These are phyloP conservation scores for Lithophane semibrunnea DNA, from an alignment of 2,888 invertebrate species.

Conservation along the genomic window DNA sequence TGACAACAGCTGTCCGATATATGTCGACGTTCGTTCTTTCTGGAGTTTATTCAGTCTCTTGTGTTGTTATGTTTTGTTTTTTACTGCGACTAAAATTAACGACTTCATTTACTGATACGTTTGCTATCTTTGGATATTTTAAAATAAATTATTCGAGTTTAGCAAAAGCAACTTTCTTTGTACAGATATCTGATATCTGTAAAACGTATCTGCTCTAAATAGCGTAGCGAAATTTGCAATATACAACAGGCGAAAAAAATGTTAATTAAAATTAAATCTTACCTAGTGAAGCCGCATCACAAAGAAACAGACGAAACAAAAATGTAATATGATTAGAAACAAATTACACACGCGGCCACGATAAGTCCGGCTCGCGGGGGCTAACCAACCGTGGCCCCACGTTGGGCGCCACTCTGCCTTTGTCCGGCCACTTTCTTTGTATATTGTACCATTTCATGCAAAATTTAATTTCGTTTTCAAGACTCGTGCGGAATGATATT, in stretches of 20 bases:
- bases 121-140: background rate
- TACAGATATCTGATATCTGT: background rate
- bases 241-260: conserved; percentile 62
- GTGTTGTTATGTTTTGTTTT: background rate
- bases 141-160: background rate
- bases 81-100: background rate
- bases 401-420: conserved; percentile 84
- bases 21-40: background rate
- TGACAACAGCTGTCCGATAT: conserved; percentile 4
- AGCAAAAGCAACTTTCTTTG: background rate
- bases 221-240: conserved; percentile 21
- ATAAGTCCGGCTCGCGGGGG: conserved; percentile 77
- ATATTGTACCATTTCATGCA: conserved; percentile 90
- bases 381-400: conserved; percentile 84
- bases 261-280: conserved; percentile 76
- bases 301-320: conserved; percentile 75
- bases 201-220: background rate
- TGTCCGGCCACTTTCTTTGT: conserved; percentile 89
- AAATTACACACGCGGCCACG: conserved; percentile 84
- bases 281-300: conserved; percentile 67
- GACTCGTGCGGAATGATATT: conserved; percentile 90
- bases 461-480: conserved; percentile 91
- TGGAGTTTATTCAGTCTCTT: background rate
- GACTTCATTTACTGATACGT: background rate
- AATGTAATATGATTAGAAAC: conserved; percentile 89